A percentile compares a stretch with the other conserved stretches of the same genome.
These are phyloP conservation scores for Bombus superbus DNA, from an alignment of 1,140 invertebrate species.

Conservation along the genomic window DNA sequence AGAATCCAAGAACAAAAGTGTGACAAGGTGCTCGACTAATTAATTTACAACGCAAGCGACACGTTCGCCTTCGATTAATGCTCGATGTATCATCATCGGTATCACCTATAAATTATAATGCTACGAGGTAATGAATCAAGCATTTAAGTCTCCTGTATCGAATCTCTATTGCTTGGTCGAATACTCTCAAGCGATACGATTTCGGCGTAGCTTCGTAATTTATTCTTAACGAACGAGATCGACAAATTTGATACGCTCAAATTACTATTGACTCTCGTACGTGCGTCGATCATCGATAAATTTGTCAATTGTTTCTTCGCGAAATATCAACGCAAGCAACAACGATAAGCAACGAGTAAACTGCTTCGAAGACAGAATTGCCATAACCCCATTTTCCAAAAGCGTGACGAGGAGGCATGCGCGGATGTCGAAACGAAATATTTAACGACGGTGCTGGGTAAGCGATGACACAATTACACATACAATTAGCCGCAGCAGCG, in stretches of 20 bases:
- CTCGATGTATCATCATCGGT: background rate
- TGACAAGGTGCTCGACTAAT: slow-evolving; percentile 46
- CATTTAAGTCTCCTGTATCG: background rate
- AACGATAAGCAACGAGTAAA: background rate
- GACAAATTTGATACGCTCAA: background rate
- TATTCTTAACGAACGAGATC: background rate
- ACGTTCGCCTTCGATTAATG: slow-evolving; percentile 11
- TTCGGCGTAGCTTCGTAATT: too few relatives aligned
- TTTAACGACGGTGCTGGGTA: slow-evolving; percentile 36
- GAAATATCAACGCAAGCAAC: background rate
- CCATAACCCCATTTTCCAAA: slow-evolving; percentile 35
- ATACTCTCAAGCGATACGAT: background rate
- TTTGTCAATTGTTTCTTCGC: too few relatives aligned
- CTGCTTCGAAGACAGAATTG: background rate
- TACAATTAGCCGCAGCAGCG: slow-evolving; percentile 25
- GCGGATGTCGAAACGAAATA: slow-evolving; percentile 49
- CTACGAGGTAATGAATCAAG: too few relatives aligned
- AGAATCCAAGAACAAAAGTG: slow-evolving; percentile 10
- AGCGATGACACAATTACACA: slow-evolving; percentile 41
- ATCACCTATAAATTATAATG: background rate
- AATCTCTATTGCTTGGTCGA: background rate
- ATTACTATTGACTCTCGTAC: background rate
- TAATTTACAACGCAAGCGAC: slow-evolving; percentile 10
- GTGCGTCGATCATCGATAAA: background rate
- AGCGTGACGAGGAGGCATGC: slow-evolving; percentile 40